Conservation (phyloP, 2,888 invertebrate genomes). For the Campoplex nolae region DNA sequence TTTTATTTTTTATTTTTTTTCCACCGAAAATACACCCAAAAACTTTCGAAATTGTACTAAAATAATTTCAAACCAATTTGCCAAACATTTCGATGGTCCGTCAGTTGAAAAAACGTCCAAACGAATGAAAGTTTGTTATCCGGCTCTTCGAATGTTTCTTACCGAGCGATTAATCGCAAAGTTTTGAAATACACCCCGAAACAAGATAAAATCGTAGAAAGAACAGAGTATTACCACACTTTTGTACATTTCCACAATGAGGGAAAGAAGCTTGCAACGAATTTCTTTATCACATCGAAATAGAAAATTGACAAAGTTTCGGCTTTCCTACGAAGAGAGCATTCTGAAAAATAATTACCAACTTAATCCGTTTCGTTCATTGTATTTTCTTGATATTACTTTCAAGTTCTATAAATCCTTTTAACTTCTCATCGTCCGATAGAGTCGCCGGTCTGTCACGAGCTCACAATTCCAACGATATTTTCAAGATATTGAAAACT, state of each 20-base stretch:
- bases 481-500: too few species aligned
- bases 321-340: background rate
- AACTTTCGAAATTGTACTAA: constrained; percentile 7
- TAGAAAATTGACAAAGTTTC: background rate
- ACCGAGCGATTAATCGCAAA: constrained; percentile 28
- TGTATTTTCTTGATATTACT: background rate
- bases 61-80: constrained; percentile 35
- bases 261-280: too few species aligned
- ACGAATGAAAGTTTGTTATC: constrained; percentile 65
- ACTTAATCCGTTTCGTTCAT: background rate
- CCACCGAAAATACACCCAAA: background rate
- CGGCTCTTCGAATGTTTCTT: constrained; percentile 48
- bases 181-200: background rate
- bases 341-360: too few species aligned
- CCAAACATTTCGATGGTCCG: constrained; percentile 48
- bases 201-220: constrained; percentile 15
- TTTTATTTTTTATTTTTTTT: too few species aligned
- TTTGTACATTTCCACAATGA: background rate
- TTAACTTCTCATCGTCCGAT: background rate
- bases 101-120: constrained; percentile 40
- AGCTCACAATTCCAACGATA: background rate
- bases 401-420: background rate
- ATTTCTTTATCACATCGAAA: background rate
- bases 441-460: background rate
- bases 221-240: background rate